Percentiles rank a stretch among this genome's conserved stretches.
Evolutionary conservation across 2,113 vertebrate species (phyloP).

Genomic region (Nothoprocta pentlandii): DNA sequence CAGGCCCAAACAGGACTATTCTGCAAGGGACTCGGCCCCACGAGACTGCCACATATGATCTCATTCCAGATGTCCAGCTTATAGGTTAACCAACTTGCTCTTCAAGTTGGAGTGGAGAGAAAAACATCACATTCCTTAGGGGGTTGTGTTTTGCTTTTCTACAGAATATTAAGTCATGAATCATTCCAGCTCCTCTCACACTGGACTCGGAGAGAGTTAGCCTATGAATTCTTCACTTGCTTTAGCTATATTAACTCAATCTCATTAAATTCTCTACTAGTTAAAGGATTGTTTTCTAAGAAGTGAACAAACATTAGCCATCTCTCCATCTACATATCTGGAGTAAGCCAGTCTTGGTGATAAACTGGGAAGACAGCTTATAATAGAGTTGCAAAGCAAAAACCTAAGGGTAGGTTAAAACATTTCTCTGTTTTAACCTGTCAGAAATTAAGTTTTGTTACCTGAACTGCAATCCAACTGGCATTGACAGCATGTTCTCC

Average conservation of each 20-base stretch:
- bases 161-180: not conserved
- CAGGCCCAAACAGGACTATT: fast-evolving
- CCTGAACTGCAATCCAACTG: constrained; percentile 87
- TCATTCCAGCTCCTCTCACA: not conserved
- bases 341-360: not conserved
- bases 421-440: fast-evolving
- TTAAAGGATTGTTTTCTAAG: not conserved
- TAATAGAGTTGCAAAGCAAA: not conserved
- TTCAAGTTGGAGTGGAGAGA: not conserved
- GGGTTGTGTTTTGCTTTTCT: not conserved
- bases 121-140: not conserved
- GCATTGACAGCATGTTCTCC: constrained; percentile 83
- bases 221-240: not conserved
- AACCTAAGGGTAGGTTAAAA: fast-evolving
- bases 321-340: not conserved
- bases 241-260: not conserved
- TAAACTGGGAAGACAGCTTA: not conserved
- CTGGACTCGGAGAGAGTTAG: not conserved
- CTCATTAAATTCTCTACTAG: constrained; percentile 1
- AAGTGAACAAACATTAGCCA: constrained; percentile 2
- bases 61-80: fast-evolving
- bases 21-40: not conserved
- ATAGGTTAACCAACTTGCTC: not conserved
- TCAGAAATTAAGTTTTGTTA: constrained; percentile 15
- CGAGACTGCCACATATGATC: not conserved